Base-by-base conservation (phyloP, 2,888 invertebrate species). In the Lasioglossum leucozonium region DNA sequence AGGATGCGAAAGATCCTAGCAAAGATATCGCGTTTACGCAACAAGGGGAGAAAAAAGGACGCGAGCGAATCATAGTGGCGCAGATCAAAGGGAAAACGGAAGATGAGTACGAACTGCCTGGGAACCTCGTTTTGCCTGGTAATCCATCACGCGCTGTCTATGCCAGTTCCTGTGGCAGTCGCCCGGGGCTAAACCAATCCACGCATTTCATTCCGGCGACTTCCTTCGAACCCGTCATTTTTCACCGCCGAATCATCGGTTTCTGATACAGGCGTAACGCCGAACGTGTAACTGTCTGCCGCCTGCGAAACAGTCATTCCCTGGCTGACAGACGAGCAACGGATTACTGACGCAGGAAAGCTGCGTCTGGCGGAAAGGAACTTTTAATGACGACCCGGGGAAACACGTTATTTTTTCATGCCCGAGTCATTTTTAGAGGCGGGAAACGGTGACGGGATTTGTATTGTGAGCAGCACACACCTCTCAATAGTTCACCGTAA, bases 91-190 rank as follows among this genome's bases (percentile, higher is more conserved):
- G 85, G 76, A 62, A 74, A 82, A 79, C 80, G 81, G 81, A 83
- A 91, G 86, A 85, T 74, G 65, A 79, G 76, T 82, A 83, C 72
- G 87, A 86, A 88, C 86, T 86, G 86, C 85, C 87, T 40, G 87
- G 90, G 87, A 90, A 87, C 91, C 90, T 86, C 89, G 91, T 62
- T 62, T 90, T 85, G 90, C 91, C 75, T 90, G 91, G 94, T 93
- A 94, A 94, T 94, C 94, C 94, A 94, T 94, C 94, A 94, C 92
- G 81, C 85, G 91, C 94, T 94, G 94, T 94, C 94, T 93, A 93
- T 93, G 90, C 91, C 94, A 93, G 92, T 91, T 91, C 91, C 91
- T 55, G 90, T 89, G 87, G 90, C 89, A 86, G 89, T 82, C 89
- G 91, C 93, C 93, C 90, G 89, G 90, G 93, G 94, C 94, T 93